Percentiles rank a stretch among this genome's conserved stretches.
Conservation (phyloP, 2,113 vertebrate species). For the Mellivora capensis region DNA sequence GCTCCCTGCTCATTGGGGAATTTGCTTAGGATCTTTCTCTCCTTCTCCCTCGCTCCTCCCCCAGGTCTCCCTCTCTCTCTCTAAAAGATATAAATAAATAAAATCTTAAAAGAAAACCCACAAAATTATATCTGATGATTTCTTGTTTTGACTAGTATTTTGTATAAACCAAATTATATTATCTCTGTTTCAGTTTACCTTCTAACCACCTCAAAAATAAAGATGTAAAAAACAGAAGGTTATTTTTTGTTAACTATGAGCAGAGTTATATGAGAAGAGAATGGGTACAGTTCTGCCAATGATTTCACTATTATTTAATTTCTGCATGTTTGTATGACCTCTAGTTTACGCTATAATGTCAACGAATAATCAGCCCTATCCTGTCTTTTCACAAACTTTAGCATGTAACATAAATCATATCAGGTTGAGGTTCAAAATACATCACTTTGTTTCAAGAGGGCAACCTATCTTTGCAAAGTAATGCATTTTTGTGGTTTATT, state of each 20-base stretch:
- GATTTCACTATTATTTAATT: slow-evolving; percentile 29
- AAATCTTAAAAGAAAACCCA: not conserved
- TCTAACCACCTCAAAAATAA: slow-evolving; percentile 23
- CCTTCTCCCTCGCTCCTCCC: not conserved
- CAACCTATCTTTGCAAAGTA: not conserved
- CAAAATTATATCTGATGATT: slow-evolving; percentile 11
- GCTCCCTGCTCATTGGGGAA: not conserved
- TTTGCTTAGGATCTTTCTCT: not conserved
- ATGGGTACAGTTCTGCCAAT: not conserved
- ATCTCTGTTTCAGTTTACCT: not conserved
- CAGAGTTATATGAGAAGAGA: not conserved
- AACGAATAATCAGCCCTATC: slow-evolving; percentile 44
- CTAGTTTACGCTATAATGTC: slow-evolving; percentile 15
- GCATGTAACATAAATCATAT: slow-evolving; percentile 41
- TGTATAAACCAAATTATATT: slow-evolving; percentile 13
- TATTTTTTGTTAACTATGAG: not conserved
- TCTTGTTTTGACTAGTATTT: slow-evolving; percentile 22
- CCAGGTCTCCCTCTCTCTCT: not conserved
- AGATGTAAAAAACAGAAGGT: not conserved
- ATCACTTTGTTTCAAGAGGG: slow-evolving; percentile 3
- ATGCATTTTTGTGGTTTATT: not conserved
- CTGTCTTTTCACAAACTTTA: slow-evolving; percentile 24
- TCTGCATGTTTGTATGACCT: slow-evolving; percentile 16
- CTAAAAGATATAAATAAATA: not conserved
- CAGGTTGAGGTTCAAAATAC: slow-evolving; percentile 11